These are phyloP conservation scores for Oncorhynchus clarkii DNA, from an alignment of 2,113 vertebrate species.

Conservation along the genomic window DNA sequence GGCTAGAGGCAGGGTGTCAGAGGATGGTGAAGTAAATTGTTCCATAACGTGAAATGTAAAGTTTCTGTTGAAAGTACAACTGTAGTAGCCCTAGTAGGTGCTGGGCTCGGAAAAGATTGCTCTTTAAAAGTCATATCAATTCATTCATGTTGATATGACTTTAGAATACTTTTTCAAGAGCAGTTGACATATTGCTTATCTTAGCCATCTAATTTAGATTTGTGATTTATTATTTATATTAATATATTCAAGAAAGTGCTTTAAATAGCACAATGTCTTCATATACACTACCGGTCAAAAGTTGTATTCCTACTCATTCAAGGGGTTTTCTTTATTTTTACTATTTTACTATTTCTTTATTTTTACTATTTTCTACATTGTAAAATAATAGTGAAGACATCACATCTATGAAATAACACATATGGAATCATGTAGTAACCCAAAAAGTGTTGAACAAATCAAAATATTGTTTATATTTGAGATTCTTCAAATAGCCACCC, in stretches of 20 bases:
- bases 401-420: too few relatives aligned
- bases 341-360: too few relatives aligned
- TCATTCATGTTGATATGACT: not conserved
- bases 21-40: not conserved
- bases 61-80: not conserved
- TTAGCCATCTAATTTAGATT: not conserved
- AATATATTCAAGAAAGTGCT: constrained; percentile 26
- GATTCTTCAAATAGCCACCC: too few relatives aligned
- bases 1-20: not conserved
- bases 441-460: too few relatives aligned
- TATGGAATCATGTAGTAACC: too few relatives aligned
- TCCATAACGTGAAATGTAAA: constrained; percentile 5
- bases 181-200: constrained; percentile 20
- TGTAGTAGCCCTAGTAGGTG: not conserved
- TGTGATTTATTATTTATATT: not conserved
- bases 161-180: constrained; percentile 4
- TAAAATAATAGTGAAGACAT: too few relatives aligned
- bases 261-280: constrained; percentile 33
- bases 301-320: too few relatives aligned
- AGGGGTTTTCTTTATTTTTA: not conserved
- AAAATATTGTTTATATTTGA: too few relatives aligned
- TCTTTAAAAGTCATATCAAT: not conserved
- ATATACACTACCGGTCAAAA: not conserved
- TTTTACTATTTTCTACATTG: not conserved
- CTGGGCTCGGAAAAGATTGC: not conserved